Evolutionary conservation across 2,888 invertebrate species (phyloP), one percentile per base, ranked within the genome.

Genomic region (Synergus itoensis): DNA sequence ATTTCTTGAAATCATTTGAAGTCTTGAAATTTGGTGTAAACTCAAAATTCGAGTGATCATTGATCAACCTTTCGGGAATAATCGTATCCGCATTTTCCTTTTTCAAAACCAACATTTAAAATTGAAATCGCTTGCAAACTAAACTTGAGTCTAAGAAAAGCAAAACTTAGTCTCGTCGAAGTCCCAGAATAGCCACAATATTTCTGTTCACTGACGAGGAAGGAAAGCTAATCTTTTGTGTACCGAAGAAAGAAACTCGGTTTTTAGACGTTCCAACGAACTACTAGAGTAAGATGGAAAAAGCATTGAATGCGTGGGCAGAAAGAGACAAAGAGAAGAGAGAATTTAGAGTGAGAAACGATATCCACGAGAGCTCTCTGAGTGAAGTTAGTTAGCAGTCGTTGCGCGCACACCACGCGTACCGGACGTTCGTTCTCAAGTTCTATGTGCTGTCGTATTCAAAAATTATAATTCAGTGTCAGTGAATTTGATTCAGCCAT

Each of bases 321-420:
- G 45, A 62, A 77, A 63, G 41, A 67, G 83, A 82, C 79, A 81
- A 64, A 63, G 76, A 77, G 67, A 81, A 82, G 21, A 48, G 65
- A 48, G 45, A 60, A 1, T 65, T 62, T 16, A 21, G 78, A 76
- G 60, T 14, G 76, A 62, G 57, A 79, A 12, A 16, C 16, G 48
- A 48, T 16, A 57, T 43, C 40, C 28, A 40, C 18, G 62, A 16
- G 60, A 85, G 88, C 87, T 88, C 86, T 86, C 84, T 84, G 87
- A 88, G 86, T 86, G 87, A 88, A 89, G 89, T 90, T 91, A 89
- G 90, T 91, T 90, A 90, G 90, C 91, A 92, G 92, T 92, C 91
- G 91, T 90, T 89, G 91, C 91, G 92, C 91, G 90, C 91, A 89
- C 91, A 88, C 87, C 88, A 90, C 89, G 88, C 90, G 89, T 81